Base-by-base conservation (phyloP, 2,888 invertebrate species). In the Abrostola triplasia region DNA sequence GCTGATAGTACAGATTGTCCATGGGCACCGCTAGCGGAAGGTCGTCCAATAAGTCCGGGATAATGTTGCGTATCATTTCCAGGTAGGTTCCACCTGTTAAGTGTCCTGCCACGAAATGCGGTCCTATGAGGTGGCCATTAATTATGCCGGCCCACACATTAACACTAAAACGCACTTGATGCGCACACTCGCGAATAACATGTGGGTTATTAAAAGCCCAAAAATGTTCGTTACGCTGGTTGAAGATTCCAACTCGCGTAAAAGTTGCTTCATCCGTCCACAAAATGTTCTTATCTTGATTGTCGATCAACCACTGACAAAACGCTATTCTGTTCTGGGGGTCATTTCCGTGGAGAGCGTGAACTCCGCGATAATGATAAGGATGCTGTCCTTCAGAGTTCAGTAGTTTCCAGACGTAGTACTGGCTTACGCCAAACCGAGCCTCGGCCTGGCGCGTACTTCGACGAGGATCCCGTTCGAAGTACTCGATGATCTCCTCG, bases 101-200 rank as follows among this genome's bases (percentile, higher is more conserved):
- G 11, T 40, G 10, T 40, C 40, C 40, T 40, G 10, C 9, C 11
- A 40, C 38, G n/a, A 58, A 58, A 58, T 50, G 36, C 12, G 40
- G 58, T 12, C 50, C 58, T 1, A 58, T 58, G 8, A 57, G 13
- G 0, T 48, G 13, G 10, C 12, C 48, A 48, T 48, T 48, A 13
- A 56, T 56, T 24, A 57, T 57, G 57, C 57, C 57, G 12, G 55
- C 55, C 54, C 57, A 58, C 58, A 57, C 57, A 41, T 57, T 40
- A 49, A 57, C 36, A 40, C 57, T 58, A 36, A 49, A 57, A 36
- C 48, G 49, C 49, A 38, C 35, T 49, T 48, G 40, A 36, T 57
- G 57, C 35, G n/a, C n/a, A 44, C 55, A 49, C 57, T 57, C 48
- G 9, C 57, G 9, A 57, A 48, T 57, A 37, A n/a, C n/a, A n/a